These are phyloP conservation scores for Promerops cafer DNA, from an alignment of 2,113 vertebrate species.

Conservation along the genomic window DNA sequence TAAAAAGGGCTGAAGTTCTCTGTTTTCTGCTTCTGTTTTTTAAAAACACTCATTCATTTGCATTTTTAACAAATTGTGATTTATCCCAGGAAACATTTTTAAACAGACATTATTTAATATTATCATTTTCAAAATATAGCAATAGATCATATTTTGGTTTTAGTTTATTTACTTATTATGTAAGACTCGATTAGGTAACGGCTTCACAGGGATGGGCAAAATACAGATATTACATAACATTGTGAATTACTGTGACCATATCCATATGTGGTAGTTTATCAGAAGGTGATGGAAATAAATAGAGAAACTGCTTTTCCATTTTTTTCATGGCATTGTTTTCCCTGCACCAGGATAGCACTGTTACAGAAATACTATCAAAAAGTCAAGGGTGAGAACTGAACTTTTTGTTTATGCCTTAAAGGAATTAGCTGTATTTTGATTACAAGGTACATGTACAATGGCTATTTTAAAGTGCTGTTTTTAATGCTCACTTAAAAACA, in stretches of 20 bases:
- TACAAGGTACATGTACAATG: neutral
- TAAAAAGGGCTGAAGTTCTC: neutral
- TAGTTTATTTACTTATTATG: constrained; percentile 10
- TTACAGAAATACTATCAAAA: neutral
- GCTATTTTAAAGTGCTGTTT: neutral
- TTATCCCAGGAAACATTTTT: neutral
- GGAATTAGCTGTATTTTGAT: neutral
- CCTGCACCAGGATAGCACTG: neutral
- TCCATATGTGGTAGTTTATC: neutral
- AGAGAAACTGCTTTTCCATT: neutral
- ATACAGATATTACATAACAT: neutral
- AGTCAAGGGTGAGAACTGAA: neutral
- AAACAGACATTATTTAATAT: neutral
- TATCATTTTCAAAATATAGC: neutral
- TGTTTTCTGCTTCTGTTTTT: constrained; percentile 5
- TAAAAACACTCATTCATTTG: neutral
- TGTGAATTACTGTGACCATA: constrained; percentile 2
- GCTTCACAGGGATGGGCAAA: neutral
- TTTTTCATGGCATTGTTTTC: neutral
- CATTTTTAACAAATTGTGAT: constrained; percentile 1
- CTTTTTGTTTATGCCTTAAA: neutral
- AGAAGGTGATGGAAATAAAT: neutral
- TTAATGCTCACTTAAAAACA: neutral
- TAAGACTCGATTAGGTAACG: neutral
- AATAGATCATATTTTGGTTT: neutral